phyloP scores from a whole-genome alignment of 2,113 vertebrate species.

The Mesocricetus auratus region DNA sequence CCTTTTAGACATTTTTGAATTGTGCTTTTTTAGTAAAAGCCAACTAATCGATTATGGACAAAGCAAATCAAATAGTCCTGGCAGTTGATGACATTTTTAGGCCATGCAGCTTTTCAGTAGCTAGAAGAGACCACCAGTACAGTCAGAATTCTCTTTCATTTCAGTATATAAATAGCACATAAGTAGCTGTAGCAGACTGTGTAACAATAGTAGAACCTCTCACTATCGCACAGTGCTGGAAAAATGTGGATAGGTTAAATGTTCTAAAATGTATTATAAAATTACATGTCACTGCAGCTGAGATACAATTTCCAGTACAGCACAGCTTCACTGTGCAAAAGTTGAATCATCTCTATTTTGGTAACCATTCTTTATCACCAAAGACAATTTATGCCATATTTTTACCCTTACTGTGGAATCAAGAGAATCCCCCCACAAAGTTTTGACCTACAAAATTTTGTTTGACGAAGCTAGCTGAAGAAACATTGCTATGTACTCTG shows the following conservation, averaged over 20 bases:
- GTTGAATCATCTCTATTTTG: slow-evolving; percentile 83
- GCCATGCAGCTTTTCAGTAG: slow-evolving; percentile 48
- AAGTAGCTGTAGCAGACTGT: slow-evolving; percentile 49
- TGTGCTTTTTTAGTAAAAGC: slow-evolving; percentile 68
- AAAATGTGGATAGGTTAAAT: slow-evolving; percentile 70
- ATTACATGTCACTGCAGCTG: slow-evolving; percentile 72
- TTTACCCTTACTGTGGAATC: slow-evolving; percentile 67
- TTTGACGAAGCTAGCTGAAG: slow-evolving; percentile 55
- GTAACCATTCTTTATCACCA: slow-evolving; percentile 80
- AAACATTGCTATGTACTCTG: slow-evolving; percentile 38
- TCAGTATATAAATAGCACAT: slow-evolving; percentile 59
- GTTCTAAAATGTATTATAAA: slow-evolving; percentile 78
- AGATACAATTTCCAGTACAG: slow-evolving; percentile 82
- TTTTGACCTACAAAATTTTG: slow-evolving; percentile 77
- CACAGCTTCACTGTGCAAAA: slow-evolving; percentile 60
- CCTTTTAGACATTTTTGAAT: slow-evolving; percentile 49
- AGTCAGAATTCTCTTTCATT: slow-evolving; percentile 63
- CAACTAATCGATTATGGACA: slow-evolving; percentile 65
- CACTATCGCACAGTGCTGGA: background rate
- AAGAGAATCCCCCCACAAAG: slow-evolving; percentile 62
- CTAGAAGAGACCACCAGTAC: slow-evolving; percentile 70
- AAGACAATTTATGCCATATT: slow-evolving; percentile 75
- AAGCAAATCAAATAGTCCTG: slow-evolving; percentile 69
- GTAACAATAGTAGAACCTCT: slow-evolving; percentile 60
- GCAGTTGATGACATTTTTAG: slow-evolving; percentile 69